Base-by-base conservation (phyloP, 2,888 invertebrate species). In the Andrena fulva region DNA sequence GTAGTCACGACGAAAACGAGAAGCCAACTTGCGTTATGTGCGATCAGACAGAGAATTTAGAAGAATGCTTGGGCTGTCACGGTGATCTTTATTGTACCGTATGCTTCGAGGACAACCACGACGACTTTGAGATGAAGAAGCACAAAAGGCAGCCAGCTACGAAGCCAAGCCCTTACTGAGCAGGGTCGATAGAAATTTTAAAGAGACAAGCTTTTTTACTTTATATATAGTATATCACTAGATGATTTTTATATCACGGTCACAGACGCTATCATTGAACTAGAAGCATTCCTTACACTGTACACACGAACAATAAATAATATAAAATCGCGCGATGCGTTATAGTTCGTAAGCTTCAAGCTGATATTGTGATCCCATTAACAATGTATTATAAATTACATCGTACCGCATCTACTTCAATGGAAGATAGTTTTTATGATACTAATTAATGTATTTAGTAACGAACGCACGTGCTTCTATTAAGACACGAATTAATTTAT, bases 21-120 rank as follows among this genome's bases (percentile, higher is more conserved):
- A 71, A 97, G 63, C 97, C 97, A 3, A 97, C 97, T 95, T 98
- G 98, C 94, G 96, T 97, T 86, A 96, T 98, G 86, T 98, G 98
- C 92, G 97, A 98, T 93, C 96, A 97, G 91, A 91, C 89, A 0
- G 96, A 97, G 94, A 97, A 98, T 1, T 95, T 94, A 8, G 94
- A 96, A 84, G 95, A 96, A 68, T 98, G 98, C 92, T 93, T 95
- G 62, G 97, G 97, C 80, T 98, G 98, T 94, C 96, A 95, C 82
- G 96, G 95, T 54, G 98, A 98, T 93, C 94, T 98, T 8, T 98
- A 97, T 93, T 98, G 98, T 93, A 94, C 95, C 16, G 93, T 94
- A 75, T 98, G 98, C 92, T 98, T 96, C 91, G 94, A 94, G 59
- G 97, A 97, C 89, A 96, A 96, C 85, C 97, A 96, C 92, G 95